Evolutionary conservation across 2,113 vertebrate genomes (phyloP).

Genomic region (Muntiacus reevesi): DNA sequence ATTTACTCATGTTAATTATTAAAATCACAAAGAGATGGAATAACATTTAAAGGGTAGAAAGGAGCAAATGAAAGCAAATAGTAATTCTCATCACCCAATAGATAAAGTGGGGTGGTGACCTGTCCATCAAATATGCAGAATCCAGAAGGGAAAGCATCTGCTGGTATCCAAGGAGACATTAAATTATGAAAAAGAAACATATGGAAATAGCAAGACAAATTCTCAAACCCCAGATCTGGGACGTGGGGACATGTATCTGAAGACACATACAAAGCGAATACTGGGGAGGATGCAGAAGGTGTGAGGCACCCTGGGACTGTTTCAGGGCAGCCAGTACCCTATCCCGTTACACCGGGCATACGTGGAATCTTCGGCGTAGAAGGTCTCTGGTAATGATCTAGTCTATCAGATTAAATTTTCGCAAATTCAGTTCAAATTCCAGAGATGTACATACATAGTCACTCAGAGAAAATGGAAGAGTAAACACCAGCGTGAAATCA

Average conservation of each 20-base stretch:
- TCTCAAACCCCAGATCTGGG: slow-evolving; percentile 33
- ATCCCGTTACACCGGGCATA: not conserved
- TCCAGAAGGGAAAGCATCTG: not conserved
- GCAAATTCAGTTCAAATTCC: not conserved
- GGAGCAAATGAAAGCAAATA: not conserved
- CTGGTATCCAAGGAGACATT: not conserved
- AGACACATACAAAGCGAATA: not conserved
- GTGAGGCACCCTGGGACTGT: not conserved
- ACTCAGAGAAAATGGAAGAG: not conserved
- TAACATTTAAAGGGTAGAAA: not conserved
- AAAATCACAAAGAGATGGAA: not conserved
- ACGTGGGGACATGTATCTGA: not conserved
- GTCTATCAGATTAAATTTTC: not conserved
- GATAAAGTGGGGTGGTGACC: not conserved
- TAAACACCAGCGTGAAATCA: not conserved
- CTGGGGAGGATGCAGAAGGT: not conserved
- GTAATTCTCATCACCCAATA: not conserved
- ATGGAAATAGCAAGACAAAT: not conserved
- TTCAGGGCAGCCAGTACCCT: rapidly evolving
- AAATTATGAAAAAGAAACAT: slow-evolving; percentile 28
- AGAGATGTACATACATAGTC: not conserved
- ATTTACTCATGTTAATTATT: slow-evolving; percentile 15
- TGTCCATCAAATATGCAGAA: not conserved
- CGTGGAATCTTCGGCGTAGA: rapidly evolving
- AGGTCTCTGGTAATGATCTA: not conserved